Percentiles rank a stretch among this genome's conserved stretches.
Evolutionary conservation across 1,140 invertebrate species (phyloP).

Genomic region (Aphelinus atriplicis): DNA sequence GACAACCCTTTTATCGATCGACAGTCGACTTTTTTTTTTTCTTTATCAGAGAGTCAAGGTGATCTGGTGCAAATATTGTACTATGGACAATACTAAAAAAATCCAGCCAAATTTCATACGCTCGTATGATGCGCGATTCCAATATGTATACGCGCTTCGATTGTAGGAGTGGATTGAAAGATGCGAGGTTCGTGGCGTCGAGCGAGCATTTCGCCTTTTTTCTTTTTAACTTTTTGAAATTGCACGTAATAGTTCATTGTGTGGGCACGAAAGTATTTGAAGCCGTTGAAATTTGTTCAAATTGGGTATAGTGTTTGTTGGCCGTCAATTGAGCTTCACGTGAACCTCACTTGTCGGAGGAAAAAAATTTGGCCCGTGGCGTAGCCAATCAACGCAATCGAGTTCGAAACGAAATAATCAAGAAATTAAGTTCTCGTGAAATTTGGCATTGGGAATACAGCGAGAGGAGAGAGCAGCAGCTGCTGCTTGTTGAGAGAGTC

Average conservation of each 20-base stretch:
- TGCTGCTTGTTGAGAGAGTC: no score
- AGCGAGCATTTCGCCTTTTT: neutral
- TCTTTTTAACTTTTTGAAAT: neutral
- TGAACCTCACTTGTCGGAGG: no score
- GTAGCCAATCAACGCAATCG: no score
- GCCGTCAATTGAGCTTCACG: no score
- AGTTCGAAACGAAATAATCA: no score
- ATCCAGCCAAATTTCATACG: conserved; percentile 30
- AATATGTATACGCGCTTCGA: neutral
- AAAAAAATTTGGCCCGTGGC: no score
- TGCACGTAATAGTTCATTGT: neutral
- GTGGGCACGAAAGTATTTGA: no score
- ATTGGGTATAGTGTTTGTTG: no score
- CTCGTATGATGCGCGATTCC: neutral
- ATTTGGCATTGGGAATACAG: no score
- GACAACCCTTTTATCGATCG: neutral
- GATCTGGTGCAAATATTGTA: neutral
- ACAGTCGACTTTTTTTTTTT: neutral
- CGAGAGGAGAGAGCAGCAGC: no score
- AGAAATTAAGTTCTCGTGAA: no score
- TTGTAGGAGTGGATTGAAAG: neutral
- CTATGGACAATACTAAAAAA: conserved; percentile 35
- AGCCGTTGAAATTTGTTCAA: no score
- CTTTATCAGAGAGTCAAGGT: neutral
- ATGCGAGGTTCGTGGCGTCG: neutral